Base-by-base conservation (phyloP, 1,140 invertebrate species). In the Heliothis virescens region DNA sequence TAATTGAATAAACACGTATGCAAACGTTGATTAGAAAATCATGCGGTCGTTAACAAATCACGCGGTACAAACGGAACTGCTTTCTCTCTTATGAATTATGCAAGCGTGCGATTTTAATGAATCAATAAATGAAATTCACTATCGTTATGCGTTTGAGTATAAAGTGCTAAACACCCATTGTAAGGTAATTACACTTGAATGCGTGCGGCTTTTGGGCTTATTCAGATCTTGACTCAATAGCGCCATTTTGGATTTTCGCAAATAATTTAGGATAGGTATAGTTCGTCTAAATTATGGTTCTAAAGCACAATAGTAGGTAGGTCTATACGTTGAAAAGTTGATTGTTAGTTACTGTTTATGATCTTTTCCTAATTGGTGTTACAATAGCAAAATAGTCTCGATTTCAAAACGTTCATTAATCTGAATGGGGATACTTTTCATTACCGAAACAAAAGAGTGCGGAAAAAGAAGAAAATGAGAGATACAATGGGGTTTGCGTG, bases 401-500 rank as follows among this genome's bases (percentile, higher is more conserved):
- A 71, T 69, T 71, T 57, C 16, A 60, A 60, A 71, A 34, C 26
- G 65, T 59, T 69, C 65, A 79, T 79, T 79, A 50, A 48, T 80
- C 60, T 15, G 34, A 74, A 74, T 67, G n/a, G 52, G 62, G 59
- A 80, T 65, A 73, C 48, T 80, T 80, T 74, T 74, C 71, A 75
- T 75, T 75, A 74, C 52, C 59, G 72, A 55, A 73, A 80, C 71
- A 80, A 80, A 74, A n/a, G 72, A 62, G 18, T 63, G 4, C 21
- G 60, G 69, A 72, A 80, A 74, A 74, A 74, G 60, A 48, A 52
- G 52, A 67, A 67, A 76, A 65, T 65, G 50, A 76, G 73, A 63
- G 74, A 76, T 63, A 80, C 71, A 75, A 75, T 80, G 52, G 79
- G 52, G 62, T 74, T 80, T 72, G 72, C 71, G 60, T 73, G 59